phyloP scores from a whole-genome alignment of 2,797 vertebrate species.

The Meda fulgida region DNA sequence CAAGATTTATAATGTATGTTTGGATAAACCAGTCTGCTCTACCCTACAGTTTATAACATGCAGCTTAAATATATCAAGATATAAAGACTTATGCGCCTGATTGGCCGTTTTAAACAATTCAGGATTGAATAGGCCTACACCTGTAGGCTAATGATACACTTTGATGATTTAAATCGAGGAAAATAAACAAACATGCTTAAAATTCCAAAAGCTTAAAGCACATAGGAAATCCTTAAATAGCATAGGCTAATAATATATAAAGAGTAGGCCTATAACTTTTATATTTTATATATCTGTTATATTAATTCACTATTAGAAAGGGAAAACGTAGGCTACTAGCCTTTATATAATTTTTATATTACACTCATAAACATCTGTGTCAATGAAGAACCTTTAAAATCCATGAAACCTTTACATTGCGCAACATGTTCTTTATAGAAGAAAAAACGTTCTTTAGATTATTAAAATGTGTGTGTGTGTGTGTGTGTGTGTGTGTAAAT shows the following conservation, averaged over 20 bases:
- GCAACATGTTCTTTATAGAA: no score
- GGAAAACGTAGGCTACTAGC: background rate
- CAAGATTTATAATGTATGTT: background rate
- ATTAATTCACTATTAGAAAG: background rate
- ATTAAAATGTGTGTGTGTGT: no score
- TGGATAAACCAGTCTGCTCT: background rate
- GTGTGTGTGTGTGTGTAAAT: no score
- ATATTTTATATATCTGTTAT: background rate
- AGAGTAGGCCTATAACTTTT: background rate
- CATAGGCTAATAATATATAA: background rate
- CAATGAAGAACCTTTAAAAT: background rate
- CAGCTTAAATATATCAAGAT: background rate
- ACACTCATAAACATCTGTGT: background rate
- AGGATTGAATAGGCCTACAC: background rate
- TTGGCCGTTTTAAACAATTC: background rate
- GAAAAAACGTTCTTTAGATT: no score
- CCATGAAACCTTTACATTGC: background rate
- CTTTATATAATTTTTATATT: background rate
- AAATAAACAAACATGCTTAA: background rate
- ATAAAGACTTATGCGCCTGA: background rate
- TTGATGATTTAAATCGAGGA: background rate
- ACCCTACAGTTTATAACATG: background rate
- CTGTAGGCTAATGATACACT: background rate
- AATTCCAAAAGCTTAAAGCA: background rate
- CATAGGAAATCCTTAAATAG: background rate